These are phyloP conservation scores for Ceuthmochares aereus DNA, from an alignment of 2,113 vertebrate species.

Conservation along the genomic window DNA sequence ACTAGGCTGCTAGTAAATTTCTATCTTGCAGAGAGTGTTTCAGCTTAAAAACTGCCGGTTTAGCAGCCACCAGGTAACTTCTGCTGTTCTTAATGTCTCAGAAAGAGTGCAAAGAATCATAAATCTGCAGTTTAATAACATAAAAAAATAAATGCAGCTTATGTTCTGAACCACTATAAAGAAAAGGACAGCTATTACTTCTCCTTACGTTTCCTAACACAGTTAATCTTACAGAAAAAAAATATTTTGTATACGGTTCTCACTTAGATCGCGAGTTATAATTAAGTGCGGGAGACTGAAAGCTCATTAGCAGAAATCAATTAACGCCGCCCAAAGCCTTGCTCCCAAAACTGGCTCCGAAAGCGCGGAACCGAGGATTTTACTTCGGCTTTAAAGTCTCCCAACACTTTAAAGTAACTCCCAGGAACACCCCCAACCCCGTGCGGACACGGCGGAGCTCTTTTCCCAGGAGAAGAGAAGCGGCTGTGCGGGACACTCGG, in stretches of 20 bases:
- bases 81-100: neutral
- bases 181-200: too few species aligned
- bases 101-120: neutral
- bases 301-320: neutral
- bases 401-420: neutral
- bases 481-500: accelerated
- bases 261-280: neutral
- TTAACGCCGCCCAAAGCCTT: accelerated
- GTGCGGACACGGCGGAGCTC: accelerated
- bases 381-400: too few species aligned
- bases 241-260: neutral
- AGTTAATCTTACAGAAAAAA: neutral
- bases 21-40: neutral
- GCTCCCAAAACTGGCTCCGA: neutral
- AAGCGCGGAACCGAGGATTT: accelerated
- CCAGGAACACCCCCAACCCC: too few species aligned
- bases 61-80: neutral
- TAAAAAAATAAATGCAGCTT: neutral
- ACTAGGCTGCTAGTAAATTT: neutral
- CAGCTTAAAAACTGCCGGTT: neutral
- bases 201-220: neutral
- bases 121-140: neutral
- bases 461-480: neutral
- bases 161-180: neutral
- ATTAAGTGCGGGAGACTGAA: neutral